phyloP scores from a whole-genome alignment of 2,113 vertebrate species.

The Clarias batrachus region DNA sequence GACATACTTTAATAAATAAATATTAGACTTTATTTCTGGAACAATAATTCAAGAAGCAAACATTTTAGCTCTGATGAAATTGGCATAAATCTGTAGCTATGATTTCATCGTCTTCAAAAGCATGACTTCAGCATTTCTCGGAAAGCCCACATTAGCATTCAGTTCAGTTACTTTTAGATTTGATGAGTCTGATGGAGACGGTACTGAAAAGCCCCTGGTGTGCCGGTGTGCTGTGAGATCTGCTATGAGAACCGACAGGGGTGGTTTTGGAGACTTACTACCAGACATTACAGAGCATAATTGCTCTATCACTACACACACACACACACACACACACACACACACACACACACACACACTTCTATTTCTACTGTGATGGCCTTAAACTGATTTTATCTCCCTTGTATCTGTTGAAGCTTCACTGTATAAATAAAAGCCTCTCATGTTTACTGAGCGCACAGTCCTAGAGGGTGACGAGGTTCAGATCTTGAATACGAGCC shows the following conservation, averaged over 20 bases:
- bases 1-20: not conserved
- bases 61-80: not conserved
- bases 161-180: not conserved
- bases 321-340: not conserved
- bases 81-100: not conserved
- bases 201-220: conserved; percentile 18
- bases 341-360: not conserved
- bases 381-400: not conserved
- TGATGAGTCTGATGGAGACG: conserved; percentile 38
- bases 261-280: conserved; percentile 31
- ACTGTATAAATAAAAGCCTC: not conserved
- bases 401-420: not conserved
- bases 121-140: not conserved
- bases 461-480: conserved; percentile 35
- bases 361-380: not conserved
- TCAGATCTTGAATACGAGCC: not conserved
- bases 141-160: not conserved
- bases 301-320: conserved; percentile 16
- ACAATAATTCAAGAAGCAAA: not conserved
- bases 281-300: not conserved
- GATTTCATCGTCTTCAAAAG: not conserved
- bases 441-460: not conserved
- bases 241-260: conserved; percentile 31
- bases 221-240: conserved; percentile 62
- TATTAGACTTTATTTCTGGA: not conserved